Evolutionary conservation across 23 tunicate species (phyloP).

Genomic region (Ascidia mentula): DNA sequence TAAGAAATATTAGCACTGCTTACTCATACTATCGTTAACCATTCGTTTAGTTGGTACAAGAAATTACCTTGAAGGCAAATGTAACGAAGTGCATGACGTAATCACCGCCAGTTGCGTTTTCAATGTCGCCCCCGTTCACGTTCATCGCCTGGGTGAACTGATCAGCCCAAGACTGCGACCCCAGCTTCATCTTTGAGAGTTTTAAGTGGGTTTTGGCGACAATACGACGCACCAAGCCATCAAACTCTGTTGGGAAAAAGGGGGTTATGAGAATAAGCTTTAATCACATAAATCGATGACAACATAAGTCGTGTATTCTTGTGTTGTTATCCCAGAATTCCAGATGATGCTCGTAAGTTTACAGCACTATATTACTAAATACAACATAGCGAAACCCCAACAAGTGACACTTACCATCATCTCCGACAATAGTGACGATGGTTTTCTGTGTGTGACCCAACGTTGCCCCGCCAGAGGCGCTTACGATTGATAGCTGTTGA

Average conservation of each 20-base stretch:
- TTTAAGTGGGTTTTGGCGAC: constrained; percentile 93
- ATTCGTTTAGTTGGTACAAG: no score
- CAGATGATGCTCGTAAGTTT: no score
- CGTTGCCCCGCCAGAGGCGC: constrained; percentile 80
- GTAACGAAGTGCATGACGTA: constrained; percentile 98
- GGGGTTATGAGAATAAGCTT: no score
- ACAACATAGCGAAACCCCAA: no score
- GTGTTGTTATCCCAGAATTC: no score
- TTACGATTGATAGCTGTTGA: constrained; percentile 28
- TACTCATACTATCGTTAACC: no score
- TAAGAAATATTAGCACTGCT: no score
- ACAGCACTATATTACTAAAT: no score
- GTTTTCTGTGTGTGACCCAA: constrained; percentile 94
- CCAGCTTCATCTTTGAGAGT: constrained; percentile 78
- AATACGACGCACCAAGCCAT: constrained; percentile 79
- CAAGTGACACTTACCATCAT: constrained; percentile 74
- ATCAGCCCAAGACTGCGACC: constrained; percentile 92
- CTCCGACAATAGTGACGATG: constrained; percentile 95
- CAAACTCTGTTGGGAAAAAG: constrained; percentile 96
- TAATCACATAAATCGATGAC: no score
- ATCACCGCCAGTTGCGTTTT: constrained; percentile 82
- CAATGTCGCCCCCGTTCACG: constrained; percentile 96
- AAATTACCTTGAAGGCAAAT: constrained; percentile 84
- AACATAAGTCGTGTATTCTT: no score
- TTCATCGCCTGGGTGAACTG: constrained; percentile 94